Evolutionary conservation across 1,140 invertebrate genomes (phyloP).

Genomic region (Melitaea cinxia): DNA sequence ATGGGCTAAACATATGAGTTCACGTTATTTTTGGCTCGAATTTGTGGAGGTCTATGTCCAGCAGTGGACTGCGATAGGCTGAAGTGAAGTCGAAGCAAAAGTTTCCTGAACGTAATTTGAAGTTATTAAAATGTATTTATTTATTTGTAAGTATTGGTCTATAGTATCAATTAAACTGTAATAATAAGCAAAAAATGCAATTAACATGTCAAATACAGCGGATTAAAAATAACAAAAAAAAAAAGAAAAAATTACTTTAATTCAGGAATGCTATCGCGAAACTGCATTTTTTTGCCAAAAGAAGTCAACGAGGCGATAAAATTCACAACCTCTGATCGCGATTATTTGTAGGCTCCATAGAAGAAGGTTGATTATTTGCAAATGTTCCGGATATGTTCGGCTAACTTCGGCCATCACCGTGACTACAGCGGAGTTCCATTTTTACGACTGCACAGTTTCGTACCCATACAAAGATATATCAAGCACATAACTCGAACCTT

Average conservation of each 20-base stretch:
- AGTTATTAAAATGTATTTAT: no score
- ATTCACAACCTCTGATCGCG: slow-evolving; percentile 28
- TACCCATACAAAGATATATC: slow-evolving; percentile 32
- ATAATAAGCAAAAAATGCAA: no score
- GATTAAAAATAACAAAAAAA: neutral
- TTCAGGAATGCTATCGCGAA: neutral
- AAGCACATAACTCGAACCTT: slow-evolving; percentile 12
- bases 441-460: slow-evolving; percentile 58
- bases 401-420: slow-evolving; percentile 60
- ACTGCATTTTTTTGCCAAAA: slow-evolving; percentile 22
- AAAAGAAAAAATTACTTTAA: slow-evolving; percentile 13
- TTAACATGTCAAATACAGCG: neutral
- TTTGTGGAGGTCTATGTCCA: no score
- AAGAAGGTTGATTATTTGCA: slow-evolving; percentile 32
- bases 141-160: no score
- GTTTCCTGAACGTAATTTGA: no score
- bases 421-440: slow-evolving; percentile 58
- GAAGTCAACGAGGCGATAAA: slow-evolving; percentile 30
- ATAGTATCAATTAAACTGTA: no score
- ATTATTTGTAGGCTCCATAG: slow-evolving; percentile 24
- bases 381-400: slow-evolving; percentile 51
- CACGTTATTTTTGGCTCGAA: no score
- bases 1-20: no score
- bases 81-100: no score
- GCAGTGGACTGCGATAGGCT: no score